Evolutionary conservation across 2,797 vertebrate genomes (phyloP).

Genomic region (Hydrolagus colliei): DNA sequence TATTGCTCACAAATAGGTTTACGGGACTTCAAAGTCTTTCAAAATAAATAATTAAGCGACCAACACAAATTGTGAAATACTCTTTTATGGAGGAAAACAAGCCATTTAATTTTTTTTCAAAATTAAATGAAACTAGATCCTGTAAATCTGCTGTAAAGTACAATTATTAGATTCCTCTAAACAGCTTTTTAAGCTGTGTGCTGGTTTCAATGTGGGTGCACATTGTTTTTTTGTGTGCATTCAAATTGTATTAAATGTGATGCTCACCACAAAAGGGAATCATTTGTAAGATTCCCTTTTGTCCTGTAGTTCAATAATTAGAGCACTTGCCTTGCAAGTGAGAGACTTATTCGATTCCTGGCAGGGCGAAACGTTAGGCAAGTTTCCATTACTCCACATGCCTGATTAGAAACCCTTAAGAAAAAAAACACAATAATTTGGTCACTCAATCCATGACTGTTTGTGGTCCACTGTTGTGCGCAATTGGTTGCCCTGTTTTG

Average conservation of each 20-base stretch:
- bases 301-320: too few species aligned
- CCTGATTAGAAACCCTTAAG: too few species aligned
- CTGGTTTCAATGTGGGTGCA: not conserved
- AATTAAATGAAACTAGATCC: not conserved
- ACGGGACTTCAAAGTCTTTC: not conserved
- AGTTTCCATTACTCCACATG: too few species aligned
- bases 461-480: too few species aligned
- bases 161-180: not conserved
- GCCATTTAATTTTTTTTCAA: not conserved
- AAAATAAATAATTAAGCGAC: not conserved
- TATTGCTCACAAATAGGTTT: not conserved
- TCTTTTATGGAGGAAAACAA: too few species aligned
- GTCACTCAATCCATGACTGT: too few species aligned
- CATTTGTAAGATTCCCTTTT: not conserved
- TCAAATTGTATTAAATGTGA: not conserved
- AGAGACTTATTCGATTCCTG: too few species aligned
- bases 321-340: too few species aligned
- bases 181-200: not conserved
- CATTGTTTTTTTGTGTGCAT: not conserved
- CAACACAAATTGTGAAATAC: too few species aligned
- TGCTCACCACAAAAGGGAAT: not conserved
- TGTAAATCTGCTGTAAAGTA: not conserved
- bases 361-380: too few species aligned
- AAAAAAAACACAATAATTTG: too few species aligned
- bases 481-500: too few species aligned